Evolutionary conservation across 1,140 invertebrate genomes (phyloP), one percentile per base, ranked within the genome.

Genomic region (Drosophila parvula): DNA sequence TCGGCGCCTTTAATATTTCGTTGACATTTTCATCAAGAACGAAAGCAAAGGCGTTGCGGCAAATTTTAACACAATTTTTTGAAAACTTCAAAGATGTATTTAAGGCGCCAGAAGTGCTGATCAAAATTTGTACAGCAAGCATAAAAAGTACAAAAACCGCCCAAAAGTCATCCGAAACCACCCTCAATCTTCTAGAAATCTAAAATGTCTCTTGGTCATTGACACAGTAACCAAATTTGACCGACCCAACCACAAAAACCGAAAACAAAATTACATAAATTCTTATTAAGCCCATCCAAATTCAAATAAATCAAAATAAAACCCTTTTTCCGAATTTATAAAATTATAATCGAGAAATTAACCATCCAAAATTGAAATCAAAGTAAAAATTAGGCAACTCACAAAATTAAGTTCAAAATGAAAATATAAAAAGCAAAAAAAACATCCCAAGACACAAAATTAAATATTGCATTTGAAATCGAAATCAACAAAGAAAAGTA

Each of bases 1-100:
- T 88, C 30, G 63, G 61, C 71, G 84, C 83, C 70, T 86, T 88
- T 58, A 88, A 83, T 86, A 86, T 86, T 86, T 86, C 81, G 70
- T 83, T 84, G 61, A 45, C 64, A 81, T 86, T 85, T 85, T 85
- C 82, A 86, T 69, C 6, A 61, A 74, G 43, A 22, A 14, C 50
- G 50, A 82, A 58, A 45, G 82, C 82, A 86, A 81, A 79, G 83
- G 64, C 67, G 82, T 86, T 86, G 82, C 82, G 28, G 43, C 41
- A 86, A 45, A 69, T 59, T 82, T 56, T 82, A 79, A 44, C 43
- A 74, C 34, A 85, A 50, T 67, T 79, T 88, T 62, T 65, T 86
- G 67, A 78, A 80, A 86, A 77, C 80, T 61, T 60, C 62, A 73
- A 86, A 78, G 81, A 88, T 83, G 82, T 88, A 89, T 86, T 86